A percentile compares a stretch with the other conserved stretches of the same genome.
phyloP scores from a whole-genome alignment of 2,113 vertebrate genomes.

The Sisor rabdophorus region DNA sequence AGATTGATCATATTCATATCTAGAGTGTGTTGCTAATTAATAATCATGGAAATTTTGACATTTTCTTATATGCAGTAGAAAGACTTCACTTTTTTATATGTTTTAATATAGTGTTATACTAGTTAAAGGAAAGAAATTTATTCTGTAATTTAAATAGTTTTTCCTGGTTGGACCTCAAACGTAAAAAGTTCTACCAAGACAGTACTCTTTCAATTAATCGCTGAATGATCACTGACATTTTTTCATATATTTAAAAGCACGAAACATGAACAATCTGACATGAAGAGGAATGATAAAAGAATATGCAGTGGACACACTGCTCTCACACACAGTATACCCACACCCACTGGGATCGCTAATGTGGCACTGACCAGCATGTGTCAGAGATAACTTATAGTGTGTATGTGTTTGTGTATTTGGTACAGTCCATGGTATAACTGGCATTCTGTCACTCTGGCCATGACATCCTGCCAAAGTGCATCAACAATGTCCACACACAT shows the following conservation, averaged over 20 bases:
- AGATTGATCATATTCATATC: neutral
- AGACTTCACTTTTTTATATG: neutral
- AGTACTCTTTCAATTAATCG: neutral
- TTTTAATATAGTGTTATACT: neutral
- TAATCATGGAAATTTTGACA: neutral
- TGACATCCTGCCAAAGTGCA: constrained; percentile 64
- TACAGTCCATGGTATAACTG: constrained; percentile 45
- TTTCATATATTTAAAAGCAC: neutral
- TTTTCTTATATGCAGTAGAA: neutral
- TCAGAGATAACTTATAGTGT: constrained; percentile 60
- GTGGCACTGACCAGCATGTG: constrained; percentile 63
- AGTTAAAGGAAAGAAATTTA: neutral
- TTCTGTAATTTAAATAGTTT: too few species aligned
- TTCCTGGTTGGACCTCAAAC: neutral
- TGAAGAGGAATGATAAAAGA: constrained; percentile 5
- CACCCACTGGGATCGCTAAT: constrained; percentile 28
- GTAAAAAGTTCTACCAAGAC: neutral
- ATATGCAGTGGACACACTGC: neutral
- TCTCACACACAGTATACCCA: constrained; percentile 33
- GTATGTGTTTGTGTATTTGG: constrained; percentile 20
- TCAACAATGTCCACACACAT: constrained; percentile 44
- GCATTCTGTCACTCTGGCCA: constrained; percentile 54
- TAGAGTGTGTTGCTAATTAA: neutral
- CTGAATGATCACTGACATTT: neutral
- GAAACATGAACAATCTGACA: neutral